Conservation (phyloP, 2,888 invertebrate species). For the Andricus quercusramuli region DNA sequence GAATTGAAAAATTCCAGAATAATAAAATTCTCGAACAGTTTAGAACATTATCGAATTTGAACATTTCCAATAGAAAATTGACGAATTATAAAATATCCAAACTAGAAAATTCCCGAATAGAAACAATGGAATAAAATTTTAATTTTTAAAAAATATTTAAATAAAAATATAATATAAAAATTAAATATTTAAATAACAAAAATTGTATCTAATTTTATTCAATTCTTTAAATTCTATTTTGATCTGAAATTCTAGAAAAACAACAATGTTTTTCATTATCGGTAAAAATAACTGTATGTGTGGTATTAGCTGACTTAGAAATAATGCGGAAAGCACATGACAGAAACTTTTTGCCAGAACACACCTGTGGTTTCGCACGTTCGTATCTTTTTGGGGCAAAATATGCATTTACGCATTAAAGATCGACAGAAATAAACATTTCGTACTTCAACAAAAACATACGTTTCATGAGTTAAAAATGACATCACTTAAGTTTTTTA, state of each 20-base stretch:
- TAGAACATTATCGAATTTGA: too few species aligned
- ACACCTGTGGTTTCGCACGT: conserved; percentile 31
- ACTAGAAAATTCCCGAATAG: too few species aligned
- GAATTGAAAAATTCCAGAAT: too few species aligned
- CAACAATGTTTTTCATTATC: neutral
- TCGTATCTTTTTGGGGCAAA: conserved; percentile 10
- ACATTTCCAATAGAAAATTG: too few species aligned
- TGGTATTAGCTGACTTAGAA: neutral
- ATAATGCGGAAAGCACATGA: conserved; percentile 8
- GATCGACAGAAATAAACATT: conserved; percentile 15
- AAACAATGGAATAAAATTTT: too few species aligned
- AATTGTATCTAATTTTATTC: neutral
- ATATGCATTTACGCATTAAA: conserved; percentile 11
- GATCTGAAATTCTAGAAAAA: neutral
- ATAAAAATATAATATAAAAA: too few species aligned
- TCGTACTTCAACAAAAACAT: conserved; percentile 6
- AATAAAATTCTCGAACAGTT: too few species aligned
- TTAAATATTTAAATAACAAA: too few species aligned
- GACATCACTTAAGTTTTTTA: neutral
- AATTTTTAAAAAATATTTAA: too few species aligned
- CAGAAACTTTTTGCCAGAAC: conserved; percentile 7
- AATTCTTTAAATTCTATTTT: neutral
- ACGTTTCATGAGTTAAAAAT: neutral
- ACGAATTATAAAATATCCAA: too few species aligned
- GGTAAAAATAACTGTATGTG: neutral